Conservation (phyloP, 2,113 vertebrate species). For the Nothoprocta perdicaria region DNA sequence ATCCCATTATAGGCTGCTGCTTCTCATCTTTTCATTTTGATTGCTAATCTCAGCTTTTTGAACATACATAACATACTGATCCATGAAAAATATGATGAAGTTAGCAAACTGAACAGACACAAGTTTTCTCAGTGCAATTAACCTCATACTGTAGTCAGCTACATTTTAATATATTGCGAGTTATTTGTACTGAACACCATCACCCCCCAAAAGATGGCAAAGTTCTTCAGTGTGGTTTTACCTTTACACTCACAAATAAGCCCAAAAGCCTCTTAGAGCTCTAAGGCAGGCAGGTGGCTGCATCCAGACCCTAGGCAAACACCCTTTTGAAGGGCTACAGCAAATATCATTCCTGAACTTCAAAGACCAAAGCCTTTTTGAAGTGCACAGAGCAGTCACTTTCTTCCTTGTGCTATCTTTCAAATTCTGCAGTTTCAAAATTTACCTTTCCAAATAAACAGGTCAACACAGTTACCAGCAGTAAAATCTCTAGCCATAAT, state of each 20-base stretch:
- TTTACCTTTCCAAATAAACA: conserved; percentile 16
- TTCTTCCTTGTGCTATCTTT: background rate
- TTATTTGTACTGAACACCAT: background rate
- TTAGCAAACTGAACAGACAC: background rate
- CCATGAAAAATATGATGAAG: conserved; percentile 1
- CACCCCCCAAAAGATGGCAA: background rate
- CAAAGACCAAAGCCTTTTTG: conserved; percentile 22
- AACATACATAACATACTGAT: background rate
- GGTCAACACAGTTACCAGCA: background rate
- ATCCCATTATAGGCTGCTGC: background rate
- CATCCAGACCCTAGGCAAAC: background rate
- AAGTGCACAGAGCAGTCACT: background rate
- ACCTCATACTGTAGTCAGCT: background rate
- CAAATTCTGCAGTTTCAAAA: conserved; percentile 18
- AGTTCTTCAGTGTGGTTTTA: background rate
- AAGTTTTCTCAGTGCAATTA: background rate
- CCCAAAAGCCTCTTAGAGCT: background rate
- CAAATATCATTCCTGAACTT: conserved; percentile 10
- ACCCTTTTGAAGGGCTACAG: background rate
- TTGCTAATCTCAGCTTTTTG: conserved; percentile 3
- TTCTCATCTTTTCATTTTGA: conserved; percentile 1
- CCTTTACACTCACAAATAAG: background rate
- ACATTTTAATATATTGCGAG: background rate
- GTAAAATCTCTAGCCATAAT: background rate
- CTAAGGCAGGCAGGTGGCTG: background rate